phyloP scores from a whole-genome alignment of 2,888 invertebrate genomes.

The Limenitis camilla region DNA sequence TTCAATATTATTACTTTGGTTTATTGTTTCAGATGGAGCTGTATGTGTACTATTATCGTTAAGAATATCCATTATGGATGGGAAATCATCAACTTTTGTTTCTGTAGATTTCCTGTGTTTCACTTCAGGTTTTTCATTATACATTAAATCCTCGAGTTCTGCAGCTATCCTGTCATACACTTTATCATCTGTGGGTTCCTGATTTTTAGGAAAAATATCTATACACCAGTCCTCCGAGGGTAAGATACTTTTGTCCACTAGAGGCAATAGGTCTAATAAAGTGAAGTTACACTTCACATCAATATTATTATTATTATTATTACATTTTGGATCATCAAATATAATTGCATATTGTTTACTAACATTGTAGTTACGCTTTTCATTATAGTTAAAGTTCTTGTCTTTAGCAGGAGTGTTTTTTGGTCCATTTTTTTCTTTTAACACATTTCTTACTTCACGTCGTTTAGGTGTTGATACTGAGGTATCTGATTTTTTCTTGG shows the following conservation, averaged over 20 bases:
- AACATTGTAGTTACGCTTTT: constrained; percentile 24
- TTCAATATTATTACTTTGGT: constrained; percentile 39
- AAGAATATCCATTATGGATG: constrained; percentile 70
- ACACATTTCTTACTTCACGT: constrained; percentile 38
- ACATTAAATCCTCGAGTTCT: constrained; percentile 68
- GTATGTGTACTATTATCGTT: constrained; percentile 38
- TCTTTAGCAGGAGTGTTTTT: constrained; percentile 31
- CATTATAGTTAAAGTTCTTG: constrained; percentile 35
- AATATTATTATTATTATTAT: constrained; percentile 37
- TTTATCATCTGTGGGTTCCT: constrained; percentile 63
- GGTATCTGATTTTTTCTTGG: constrained; percentile 38
- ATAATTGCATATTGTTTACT: constrained; percentile 57
- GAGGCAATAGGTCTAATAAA: constrained; percentile 48
- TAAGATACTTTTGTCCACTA: constrained; percentile 47
- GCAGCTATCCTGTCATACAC: constrained; percentile 70
- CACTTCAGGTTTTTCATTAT: constrained; percentile 48
- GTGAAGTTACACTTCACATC: constrained; percentile 42
- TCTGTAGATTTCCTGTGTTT: constrained; percentile 31
- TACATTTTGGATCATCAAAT: constrained; percentile 46
- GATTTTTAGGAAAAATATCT: constrained; percentile 59
- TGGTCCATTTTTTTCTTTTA: constrained; percentile 59
- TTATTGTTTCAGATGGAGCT: constrained; percentile 41
- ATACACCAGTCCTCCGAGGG: constrained; percentile 65
- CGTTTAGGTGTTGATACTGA: constrained; percentile 25
- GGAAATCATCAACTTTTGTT: constrained; percentile 54